These are phyloP conservation scores for Phalacrocorax aristotelis DNA, from an alignment of 2,113 vertebrate species.

Conservation along the genomic window DNA sequence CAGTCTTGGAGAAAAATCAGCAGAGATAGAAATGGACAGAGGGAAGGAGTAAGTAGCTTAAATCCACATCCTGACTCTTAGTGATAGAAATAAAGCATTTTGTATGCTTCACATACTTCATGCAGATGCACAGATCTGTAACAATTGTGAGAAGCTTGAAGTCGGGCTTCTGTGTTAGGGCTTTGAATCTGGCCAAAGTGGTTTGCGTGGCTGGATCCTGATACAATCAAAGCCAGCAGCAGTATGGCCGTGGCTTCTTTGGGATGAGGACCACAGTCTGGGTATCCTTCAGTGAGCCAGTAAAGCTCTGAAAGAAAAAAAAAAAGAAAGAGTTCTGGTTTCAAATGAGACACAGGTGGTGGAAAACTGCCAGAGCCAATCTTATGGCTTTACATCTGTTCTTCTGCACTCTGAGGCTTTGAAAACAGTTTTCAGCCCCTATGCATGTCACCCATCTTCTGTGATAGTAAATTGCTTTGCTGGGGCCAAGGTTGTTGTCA, in stretches of 20 bases:
- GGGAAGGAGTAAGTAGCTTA: slow-evolving; percentile 1
- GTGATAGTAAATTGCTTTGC: background rate
- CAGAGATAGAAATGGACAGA: slow-evolving; percentile 13
- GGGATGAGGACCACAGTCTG: background rate
- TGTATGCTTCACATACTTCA: background rate
- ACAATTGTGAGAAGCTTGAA: background rate
- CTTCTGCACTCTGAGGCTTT: background rate
- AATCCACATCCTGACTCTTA: background rate
- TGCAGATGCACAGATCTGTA: background rate
- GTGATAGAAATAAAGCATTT: background rate
- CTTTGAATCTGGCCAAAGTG: background rate
- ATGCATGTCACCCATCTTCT: background rate
- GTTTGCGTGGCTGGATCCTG: background rate
- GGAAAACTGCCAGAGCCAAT: background rate
- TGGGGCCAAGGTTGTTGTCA: background rate
- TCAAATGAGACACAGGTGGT: background rate
- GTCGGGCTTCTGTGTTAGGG: background rate
- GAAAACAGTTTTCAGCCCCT: background rate
- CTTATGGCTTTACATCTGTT: background rate
- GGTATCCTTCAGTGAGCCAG: background rate
- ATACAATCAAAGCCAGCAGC: background rate
- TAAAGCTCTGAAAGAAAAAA: background rate
- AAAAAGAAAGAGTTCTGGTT: background rate
- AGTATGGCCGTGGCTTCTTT: background rate
- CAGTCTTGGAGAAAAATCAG: background rate